phyloP scores from a whole-genome alignment of 2,888 invertebrate species.

The Dilophus febrilis region DNA sequence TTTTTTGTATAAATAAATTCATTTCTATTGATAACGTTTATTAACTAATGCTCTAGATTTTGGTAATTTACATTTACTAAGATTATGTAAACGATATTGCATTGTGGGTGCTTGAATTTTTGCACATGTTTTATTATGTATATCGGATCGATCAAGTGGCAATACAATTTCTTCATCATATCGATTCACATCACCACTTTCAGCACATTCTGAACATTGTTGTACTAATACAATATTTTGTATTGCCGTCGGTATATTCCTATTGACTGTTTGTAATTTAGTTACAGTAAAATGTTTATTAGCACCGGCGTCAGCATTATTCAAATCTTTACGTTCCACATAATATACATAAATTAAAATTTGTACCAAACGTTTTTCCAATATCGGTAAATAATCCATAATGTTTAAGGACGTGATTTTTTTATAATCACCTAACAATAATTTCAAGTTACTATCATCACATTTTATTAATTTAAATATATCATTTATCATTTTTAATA shows the following conservation, averaged over 20 bases:
- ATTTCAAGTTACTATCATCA: slow-evolving; percentile 33
- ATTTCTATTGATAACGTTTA: slow-evolving; percentile 11
- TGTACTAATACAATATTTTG: slow-evolving; percentile 30
- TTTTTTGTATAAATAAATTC: too few relatives aligned
- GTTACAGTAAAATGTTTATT: too few relatives aligned
- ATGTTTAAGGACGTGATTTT: slow-evolving; percentile 40
- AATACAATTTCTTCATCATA: slow-evolving; percentile 22
- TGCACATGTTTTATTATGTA: slow-evolving; percentile 21
- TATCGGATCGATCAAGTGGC: slow-evolving; percentile 8
- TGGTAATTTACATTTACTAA: slow-evolving; percentile 26
- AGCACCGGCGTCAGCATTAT: too few relatives aligned
- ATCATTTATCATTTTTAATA: slow-evolving; percentile 7
- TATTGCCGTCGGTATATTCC: slow-evolving; percentile 31
- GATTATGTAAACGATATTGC: slow-evolving; percentile 28
- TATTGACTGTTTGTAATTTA: too few relatives aligned
- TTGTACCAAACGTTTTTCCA: slow-evolving; percentile 35
- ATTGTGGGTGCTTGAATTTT: slow-evolving; percentile 28
- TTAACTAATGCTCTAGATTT: slow-evolving; percentile 24
- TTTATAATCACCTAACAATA: slow-evolving; percentile 38
- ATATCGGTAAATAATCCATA: slow-evolving; percentile 32
- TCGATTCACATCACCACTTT: slow-evolving; percentile 26
- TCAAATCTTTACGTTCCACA: slow-evolving; percentile 19
- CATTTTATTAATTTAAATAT: slow-evolving; percentile 32
- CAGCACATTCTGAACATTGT: slow-evolving; percentile 30
- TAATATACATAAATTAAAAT: slow-evolving; percentile 35